phyloP scores from a whole-genome alignment of 1,140 invertebrate species.

The Rhyzopertha dominica region DNA sequence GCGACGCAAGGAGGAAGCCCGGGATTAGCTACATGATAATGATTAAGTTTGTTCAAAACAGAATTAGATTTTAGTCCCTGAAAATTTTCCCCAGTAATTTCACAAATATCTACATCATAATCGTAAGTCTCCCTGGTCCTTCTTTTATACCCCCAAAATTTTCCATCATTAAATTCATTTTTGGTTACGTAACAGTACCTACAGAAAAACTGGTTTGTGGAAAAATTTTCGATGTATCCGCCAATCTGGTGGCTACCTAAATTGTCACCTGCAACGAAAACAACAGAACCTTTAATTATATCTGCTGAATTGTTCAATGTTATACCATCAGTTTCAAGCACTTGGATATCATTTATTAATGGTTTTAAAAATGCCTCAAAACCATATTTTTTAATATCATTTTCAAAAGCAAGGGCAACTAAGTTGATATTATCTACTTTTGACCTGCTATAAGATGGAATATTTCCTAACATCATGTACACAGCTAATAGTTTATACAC shows the following conservation, averaged over 20 bases:
- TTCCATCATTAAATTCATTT: slow-evolving; percentile 18
- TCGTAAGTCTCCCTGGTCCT: slow-evolving; percentile 26
- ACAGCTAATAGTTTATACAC: no score
- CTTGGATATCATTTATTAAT: no score
- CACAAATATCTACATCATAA: slow-evolving; percentile 16
- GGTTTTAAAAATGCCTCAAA: no score
- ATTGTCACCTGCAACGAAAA: slow-evolving; percentile 37
- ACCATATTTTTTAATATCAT: no score
- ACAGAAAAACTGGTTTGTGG: slow-evolving; percentile 29
- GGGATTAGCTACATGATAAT: slow-evolving; percentile 31
- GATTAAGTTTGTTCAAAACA: slow-evolving; percentile 24
- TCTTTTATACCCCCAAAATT: slow-evolving; percentile 13
- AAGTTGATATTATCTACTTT: no score
- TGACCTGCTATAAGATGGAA: no score
- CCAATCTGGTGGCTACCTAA: slow-evolving; percentile 31
- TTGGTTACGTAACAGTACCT: slow-evolving; percentile 26
- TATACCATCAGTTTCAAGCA: no score
- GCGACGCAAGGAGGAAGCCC: slow-evolving; percentile 30
- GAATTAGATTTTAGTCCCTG: slow-evolving; percentile 30
- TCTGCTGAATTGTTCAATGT: no score
- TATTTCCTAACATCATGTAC: no score
- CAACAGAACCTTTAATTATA: slow-evolving; percentile 32
- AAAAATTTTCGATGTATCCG: slow-evolving; percentile 34
- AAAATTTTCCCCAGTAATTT: neutral
- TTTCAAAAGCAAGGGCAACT: no score